These are phyloP conservation scores for Pseudocheirus occidentalis DNA, from an alignment of 2,797 vertebrate species.

Conservation along the genomic window DNA sequence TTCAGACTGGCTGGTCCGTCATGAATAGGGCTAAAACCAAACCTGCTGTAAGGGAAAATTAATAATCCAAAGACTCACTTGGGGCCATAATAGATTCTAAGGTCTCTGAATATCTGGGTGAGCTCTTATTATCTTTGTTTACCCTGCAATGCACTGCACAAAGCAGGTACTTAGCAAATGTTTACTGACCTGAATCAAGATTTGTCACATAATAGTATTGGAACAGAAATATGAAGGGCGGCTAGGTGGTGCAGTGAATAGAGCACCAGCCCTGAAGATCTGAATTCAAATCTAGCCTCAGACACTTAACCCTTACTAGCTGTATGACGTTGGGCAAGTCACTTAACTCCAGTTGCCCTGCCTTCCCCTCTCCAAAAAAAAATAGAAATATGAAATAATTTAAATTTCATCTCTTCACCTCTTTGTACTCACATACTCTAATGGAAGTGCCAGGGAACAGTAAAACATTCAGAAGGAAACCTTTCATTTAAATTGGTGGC, in stretches of 20 bases:
- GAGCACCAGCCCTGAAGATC: too few species aligned
- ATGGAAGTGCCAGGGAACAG: neutral
- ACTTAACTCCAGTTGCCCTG: too few species aligned
- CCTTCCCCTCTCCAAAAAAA: too few species aligned
- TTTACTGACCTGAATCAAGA: neutral
- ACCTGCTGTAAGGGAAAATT: neutral
- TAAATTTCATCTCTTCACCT: neutral
- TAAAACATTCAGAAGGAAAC: neutral
- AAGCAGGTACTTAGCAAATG: neutral
- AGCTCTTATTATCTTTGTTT: accelerated
- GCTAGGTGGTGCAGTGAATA: too few species aligned
- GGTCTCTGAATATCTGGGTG: accelerated
- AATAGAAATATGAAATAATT: neutral
- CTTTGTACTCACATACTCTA: neutral
- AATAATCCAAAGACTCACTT: neutral
- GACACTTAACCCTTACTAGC: too few species aligned
- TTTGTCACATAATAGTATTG: neutral
- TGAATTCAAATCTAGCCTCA: too few species aligned
- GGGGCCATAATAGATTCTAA: accelerated
- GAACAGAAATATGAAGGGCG: neutral
- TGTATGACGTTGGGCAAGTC: too few species aligned
- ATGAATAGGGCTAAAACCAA: neutral
- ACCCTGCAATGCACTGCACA: neutral
- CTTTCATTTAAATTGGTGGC: neutral
- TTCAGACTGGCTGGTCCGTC: neutral